Base-by-base conservation (phyloP, 64 coral and sea anemone species). In the Anthopleura sola region DNA sequence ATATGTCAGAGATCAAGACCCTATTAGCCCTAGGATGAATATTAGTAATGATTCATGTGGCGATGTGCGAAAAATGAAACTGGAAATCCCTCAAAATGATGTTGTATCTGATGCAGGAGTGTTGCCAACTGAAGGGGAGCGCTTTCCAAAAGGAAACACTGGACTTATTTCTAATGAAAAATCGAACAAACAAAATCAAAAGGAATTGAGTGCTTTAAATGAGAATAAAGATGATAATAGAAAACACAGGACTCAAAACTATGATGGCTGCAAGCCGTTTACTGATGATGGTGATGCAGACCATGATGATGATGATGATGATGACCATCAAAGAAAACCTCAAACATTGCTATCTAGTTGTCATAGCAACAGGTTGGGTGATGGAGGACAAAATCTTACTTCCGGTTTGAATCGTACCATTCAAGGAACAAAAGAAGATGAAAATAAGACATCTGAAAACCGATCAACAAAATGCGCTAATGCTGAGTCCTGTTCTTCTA, bases 251-350 rank as follows among this genome's bases (percentile, higher is more conserved):
- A 44, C 38, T 23, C 6, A 57, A 3, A 24, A 16, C 2, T 23
- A 83, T n/a, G 51, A 32, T 36, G 55, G 23, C 39, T 83, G 55
- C 26, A 51, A 39, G 26, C 78, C 56, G 21, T 83, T 54, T 75
- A 15, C n/a, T 75, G 68, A 75, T 36, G 5, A 48, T 37, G 71
- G 26, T 19, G 80, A 75, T 84, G 21, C 26, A 17, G 28, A 5
- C 19, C 24, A 66, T 29, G 37, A 68, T 18, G 80, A 75, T 78
- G 86, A 88, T 77, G 62, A n/a, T 85, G 82, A 85, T 31, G 50
- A 78, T 23, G 44, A 48, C 39, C 1, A 71, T 34, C 66, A 71
- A 57, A 83, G 50, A 83, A 56, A 28, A 83, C 50, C 39, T 23
- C 26, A 31, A 32, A 4, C 9, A 1, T 28, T 77, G 37, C 32